Percentiles rank a stretch among this genome's conserved stretches.
Evolutionary conservation across 2,113 vertebrate genomes (phyloP).

Genomic region (Apus apus): DNA sequence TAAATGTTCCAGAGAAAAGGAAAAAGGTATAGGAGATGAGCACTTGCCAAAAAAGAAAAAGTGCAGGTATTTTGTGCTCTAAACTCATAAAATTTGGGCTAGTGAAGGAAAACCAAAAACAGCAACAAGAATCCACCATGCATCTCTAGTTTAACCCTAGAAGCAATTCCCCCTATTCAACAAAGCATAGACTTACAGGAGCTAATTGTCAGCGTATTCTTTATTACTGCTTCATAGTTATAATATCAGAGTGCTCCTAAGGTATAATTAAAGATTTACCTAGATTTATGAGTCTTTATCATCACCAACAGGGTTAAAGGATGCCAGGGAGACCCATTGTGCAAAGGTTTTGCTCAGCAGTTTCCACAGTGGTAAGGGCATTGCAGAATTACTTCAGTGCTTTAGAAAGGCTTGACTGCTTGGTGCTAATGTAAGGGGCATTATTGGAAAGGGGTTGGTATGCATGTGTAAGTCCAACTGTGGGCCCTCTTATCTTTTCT

Average conservation of each 20-base stretch:
- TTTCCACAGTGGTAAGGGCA: conserved; percentile 68
- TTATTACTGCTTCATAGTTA: conserved; percentile 72
- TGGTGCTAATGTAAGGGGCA: conserved; percentile 40
- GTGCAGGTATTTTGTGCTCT: not conserved
- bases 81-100: not conserved
- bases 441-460: conserved; percentile 65
- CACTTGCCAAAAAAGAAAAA: not conserved
- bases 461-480: not conserved
- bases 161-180: conserved; percentile 25
- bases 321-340: conserved; percentile 76
- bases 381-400: conserved; percentile 72
- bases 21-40: not conserved
- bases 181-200: conserved; percentile 56
- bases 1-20: not conserved
- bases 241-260: conserved; percentile 67
- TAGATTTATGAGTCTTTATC: conserved; percentile 80
- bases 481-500: not conserved
- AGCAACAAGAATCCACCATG: not conserved
- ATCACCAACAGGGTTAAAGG: conserved; percentile 77
- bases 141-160: conserved; percentile 21
- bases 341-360: conserved; percentile 74
- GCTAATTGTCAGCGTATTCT: conserved; percentile 72
- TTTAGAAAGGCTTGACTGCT: conserved; percentile 50
- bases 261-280: conserved; percentile 79
- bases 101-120: conserved; percentile 8